These are phyloP conservation scores for Drosophila auraria DNA, from an alignment of 1,140 invertebrate species.

Conservation along the genomic window DNA sequence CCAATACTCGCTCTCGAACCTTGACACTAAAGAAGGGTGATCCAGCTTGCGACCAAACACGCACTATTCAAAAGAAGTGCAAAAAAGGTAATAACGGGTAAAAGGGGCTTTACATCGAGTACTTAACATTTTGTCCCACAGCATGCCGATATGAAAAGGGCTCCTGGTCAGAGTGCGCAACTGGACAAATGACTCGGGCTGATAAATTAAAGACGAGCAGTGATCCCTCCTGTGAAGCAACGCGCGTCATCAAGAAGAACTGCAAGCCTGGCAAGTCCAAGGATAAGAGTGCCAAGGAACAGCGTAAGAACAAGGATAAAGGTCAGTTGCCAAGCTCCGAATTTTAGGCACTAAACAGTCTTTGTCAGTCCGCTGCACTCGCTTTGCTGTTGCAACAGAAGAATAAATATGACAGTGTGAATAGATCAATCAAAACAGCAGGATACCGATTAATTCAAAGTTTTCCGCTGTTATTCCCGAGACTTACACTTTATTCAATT, in stretches of 20 bases:
- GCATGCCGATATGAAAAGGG: conserved; percentile 93
- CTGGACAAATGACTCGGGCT: conserved; percentile 88
- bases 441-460: background rate
- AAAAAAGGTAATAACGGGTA: conserved; percentile 90
- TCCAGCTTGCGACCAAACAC: conserved; percentile 91
- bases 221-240: conserved; percentile 90
- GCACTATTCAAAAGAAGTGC: conserved; percentile 95
- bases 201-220: conserved; percentile 90
- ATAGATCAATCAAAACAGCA: background rate
- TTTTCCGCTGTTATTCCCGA: background rate
- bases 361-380: conserved; percentile 1
- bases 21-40: conserved; percentile 94
- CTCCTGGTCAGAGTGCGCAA: conserved; percentile 92
- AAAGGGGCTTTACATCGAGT: background rate
- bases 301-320: conserved; percentile 85
- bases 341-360: background rate
- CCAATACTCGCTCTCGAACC: conserved; percentile 91
- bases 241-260: conserved; percentile 89
- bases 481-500: no score
- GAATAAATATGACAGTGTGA: background rate
- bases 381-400: no score
- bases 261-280: conserved; percentile 87
- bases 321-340: conserved; percentile 50
- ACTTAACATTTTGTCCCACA: conserved; percentile 10
- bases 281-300: conserved; percentile 84